Percentiles rank a stretch among this genome's conserved stretches.
Conservation (phyloP, 2,888 invertebrate genomes). For the Heterodera filipjevi region DNA sequence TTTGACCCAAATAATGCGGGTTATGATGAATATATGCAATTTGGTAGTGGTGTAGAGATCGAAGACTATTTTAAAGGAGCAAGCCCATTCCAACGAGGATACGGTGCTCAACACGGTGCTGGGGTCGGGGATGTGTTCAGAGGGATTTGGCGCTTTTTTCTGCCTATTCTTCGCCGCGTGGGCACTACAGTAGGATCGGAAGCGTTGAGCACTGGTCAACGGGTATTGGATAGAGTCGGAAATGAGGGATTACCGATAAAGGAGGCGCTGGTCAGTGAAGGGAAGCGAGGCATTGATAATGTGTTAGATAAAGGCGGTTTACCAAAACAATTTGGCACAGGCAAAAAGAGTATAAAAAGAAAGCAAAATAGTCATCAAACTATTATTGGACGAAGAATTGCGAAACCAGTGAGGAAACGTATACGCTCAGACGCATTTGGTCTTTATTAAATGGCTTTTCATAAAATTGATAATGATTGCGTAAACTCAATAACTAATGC, state of each 20-base stretch:
- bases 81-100: constrained; percentile 12
- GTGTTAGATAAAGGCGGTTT: constrained; percentile 8
- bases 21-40: background rate
- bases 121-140: constrained; percentile 13
- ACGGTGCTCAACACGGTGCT: constrained; percentile 18
- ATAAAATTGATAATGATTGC: too few species aligned
- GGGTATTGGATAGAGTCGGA: constrained; percentile 18
- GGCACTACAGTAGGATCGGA: constrained; percentile 22
- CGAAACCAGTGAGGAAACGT: constrained; percentile 17
- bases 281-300: constrained; percentile 14
- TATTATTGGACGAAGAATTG: background rate
- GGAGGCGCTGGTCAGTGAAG: constrained; percentile 9
- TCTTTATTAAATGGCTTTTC: background rate
- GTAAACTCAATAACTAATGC: too few species aligned
- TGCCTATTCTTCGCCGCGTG: constrained; percentile 24
- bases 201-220: constrained; percentile 24
- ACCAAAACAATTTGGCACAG: constrained; percentile 22
- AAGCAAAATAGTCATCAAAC: background rate
- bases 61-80: constrained; percentile 13
- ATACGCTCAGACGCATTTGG: constrained; percentile 26
- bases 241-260: constrained; percentile 15
- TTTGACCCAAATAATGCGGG: constrained; percentile 31
- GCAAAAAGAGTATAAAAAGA: constrained; percentile 7
- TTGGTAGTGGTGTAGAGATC: background rate
- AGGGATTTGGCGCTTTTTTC: constrained; percentile 21